Percentiles rank a stretch among this genome's conserved stretches.
Conservation (phyloP, 2,888 invertebrate genomes). For the Chymomyza amoena region DNA sequence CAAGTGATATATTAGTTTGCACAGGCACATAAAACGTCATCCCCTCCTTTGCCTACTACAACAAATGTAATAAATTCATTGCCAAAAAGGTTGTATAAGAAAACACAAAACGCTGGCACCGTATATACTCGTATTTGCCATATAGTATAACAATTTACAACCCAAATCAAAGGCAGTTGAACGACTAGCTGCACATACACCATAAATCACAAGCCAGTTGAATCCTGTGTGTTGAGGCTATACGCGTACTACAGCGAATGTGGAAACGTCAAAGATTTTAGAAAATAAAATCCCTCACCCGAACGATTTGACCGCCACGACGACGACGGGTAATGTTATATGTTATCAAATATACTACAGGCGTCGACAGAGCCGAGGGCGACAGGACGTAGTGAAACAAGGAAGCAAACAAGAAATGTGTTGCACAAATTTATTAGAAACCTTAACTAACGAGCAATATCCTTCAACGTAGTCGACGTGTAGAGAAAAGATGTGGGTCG, state of each 20-base stretch:
- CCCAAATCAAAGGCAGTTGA: slow-evolving; percentile 75
- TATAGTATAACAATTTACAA: slow-evolving; percentile 70
- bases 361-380: slow-evolving; percentile 60
- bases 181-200: slow-evolving; percentile 66
- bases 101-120: slow-evolving; percentile 6
- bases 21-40: neutral
- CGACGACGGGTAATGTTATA: slow-evolving; percentile 61
- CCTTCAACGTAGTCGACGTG: slow-evolving; percentile 38
- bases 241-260: slow-evolving; percentile 36
- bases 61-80: slow-evolving; percentile 66
- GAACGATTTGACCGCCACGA: slow-evolving; percentile 39
- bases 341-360: slow-evolving; percentile 74
- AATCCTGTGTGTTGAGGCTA: slow-evolving; percentile 35
- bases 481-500: slow-evolving; percentile 44
- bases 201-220: slow-evolving; percentile 70
- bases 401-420: slow-evolving; percentile 57
- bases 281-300: slow-evolving; percentile 29
- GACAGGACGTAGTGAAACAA: slow-evolving; percentile 14
- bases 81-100: slow-evolving; percentile 47
- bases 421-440: slow-evolving; percentile 74
- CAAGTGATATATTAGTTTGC: neutral
- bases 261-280: slow-evolving; percentile 60
- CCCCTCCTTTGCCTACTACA: slow-evolving; percentile 5
- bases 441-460: slow-evolving; percentile 74
- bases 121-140: slow-evolving; percentile 9